These are phyloP conservation scores for Dioctria rufipes DNA, from an alignment of 2,888 invertebrate species.

Conservation along the genomic window DNA sequence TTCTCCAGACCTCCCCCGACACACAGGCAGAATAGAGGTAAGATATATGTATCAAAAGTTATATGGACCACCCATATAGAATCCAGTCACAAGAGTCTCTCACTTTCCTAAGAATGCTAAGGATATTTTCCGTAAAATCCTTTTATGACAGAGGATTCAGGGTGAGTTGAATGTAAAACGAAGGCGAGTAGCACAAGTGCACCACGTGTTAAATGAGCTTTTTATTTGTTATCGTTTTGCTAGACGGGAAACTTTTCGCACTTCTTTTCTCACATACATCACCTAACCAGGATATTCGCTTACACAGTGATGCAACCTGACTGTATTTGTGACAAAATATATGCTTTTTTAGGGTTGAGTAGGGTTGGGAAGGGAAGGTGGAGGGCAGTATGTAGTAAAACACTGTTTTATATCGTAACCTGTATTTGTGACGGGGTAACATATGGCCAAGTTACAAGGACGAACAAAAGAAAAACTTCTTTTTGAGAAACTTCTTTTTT, in stretches of 20 bases:
- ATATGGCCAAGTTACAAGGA: slow-evolving; percentile 31
- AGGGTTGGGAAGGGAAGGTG: too few species aligned
- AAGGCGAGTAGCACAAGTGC: slow-evolving; percentile 27
- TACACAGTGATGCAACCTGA: not conserved
- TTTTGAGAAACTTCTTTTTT: slow-evolving; percentile 6
- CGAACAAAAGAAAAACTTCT: slow-evolving; percentile 33
- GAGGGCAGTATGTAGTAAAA: not conserved
- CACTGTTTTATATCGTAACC: slow-evolving; percentile 25
- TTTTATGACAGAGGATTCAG: slow-evolving; percentile 29
- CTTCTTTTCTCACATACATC: slow-evolving; percentile 39
- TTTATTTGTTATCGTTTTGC: slow-evolving; percentile 51
- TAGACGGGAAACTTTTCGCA: slow-evolving; percentile 39
- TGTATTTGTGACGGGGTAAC: slow-evolving; percentile 30
- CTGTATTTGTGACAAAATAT: slow-evolving; percentile 47
- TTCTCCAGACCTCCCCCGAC: not conserved
- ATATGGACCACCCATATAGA: slow-evolving; percentile 10
- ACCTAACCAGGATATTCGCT: not conserved
- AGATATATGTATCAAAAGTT: slow-evolving; percentile 50
- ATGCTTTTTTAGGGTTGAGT: not conserved
- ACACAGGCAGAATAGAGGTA: not conserved
- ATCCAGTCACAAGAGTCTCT: not conserved
- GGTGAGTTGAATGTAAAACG: not conserved
- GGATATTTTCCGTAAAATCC: slow-evolving; percentile 33
- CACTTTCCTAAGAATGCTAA: slow-evolving; percentile 20
- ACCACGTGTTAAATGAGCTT: slow-evolving; percentile 55